These are phyloP conservation scores for Plutella xylostella DNA, from an alignment of 2,888 invertebrate genomes.

Conservation along the genomic window DNA sequence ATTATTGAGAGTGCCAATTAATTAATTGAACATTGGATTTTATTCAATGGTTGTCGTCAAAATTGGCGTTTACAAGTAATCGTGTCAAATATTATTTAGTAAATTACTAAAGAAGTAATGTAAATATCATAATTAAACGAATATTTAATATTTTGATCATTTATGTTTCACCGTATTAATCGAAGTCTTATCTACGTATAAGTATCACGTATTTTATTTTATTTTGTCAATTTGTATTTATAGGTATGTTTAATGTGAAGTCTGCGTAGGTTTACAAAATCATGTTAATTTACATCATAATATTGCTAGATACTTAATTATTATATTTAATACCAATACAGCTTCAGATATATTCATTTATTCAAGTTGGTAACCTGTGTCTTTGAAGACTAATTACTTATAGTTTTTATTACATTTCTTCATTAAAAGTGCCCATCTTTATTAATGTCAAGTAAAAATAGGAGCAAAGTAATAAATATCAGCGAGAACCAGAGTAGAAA, in stretches of 20 bases:
- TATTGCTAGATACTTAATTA: no score
- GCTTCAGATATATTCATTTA: background rate
- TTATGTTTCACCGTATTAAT: conserved; percentile 44
- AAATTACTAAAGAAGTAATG: conserved; percentile 56
- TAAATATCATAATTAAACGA: conserved; percentile 48
- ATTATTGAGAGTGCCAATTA: conserved; percentile 8
- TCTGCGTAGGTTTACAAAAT: conserved; percentile 41
- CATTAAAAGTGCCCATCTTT: no score
- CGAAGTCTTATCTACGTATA: conserved; percentile 39
- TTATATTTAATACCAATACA: conserved; percentile 22
- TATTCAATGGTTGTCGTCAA: conserved; percentile 19
- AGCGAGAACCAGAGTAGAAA: no score
- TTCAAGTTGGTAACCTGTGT: no score
- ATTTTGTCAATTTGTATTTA: conserved; percentile 46
- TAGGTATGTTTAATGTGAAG: conserved; percentile 31
- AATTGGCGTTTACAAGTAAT: conserved; percentile 37
- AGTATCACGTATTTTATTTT: conserved; percentile 39
- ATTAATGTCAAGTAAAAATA: no score
- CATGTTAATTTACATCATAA: conserved; percentile 41
- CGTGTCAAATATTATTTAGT: conserved; percentile 57
- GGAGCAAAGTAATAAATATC: no score
- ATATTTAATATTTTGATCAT: conserved; percentile 44
- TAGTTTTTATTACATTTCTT: no score
- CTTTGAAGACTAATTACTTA: no score
- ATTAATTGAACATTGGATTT: conserved; percentile 9